Base-by-base conservation (phyloP, 2,113 vertebrate genomes). In the Antidorcas marsupialis region DNA sequence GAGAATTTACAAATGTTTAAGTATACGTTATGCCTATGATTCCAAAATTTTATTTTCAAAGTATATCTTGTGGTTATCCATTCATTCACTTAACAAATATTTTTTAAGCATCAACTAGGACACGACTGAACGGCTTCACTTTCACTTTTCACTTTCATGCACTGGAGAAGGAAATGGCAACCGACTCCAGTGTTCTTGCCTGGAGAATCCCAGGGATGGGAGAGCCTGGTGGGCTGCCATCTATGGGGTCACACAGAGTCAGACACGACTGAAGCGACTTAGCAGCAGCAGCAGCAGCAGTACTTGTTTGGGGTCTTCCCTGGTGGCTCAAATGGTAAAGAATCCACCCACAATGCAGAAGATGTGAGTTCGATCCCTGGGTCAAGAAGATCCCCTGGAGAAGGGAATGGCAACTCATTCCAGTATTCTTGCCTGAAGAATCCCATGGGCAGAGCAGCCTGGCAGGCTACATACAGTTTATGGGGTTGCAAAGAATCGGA, bases 81-180 rank as follows among this genome's bases (percentile, higher is more conserved):
- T 90, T 91, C 60, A 89, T 57, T 94, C 67, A 55, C 62, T 39
- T 97, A 92, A 92, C 17, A 91, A 87, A 64, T 74, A 64, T 84
- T 71, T 95, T 82, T 90, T 82, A 50, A 71, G 74, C 12, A 82
- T 21, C 30, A 82, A 57, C 25, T 30, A 74, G 27, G 60, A 62
- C 28, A 62, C 6, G 3, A 62, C 60, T 62, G 13, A 62, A 13
- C 1, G 13, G 33, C 60, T 62, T 33, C 28, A 15, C 60, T 62
- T 62, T 62, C 60, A 62, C 28, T 62, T 62, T 62, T 62, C 60
- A 62, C 28, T 33, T 16, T 62, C 14, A 7, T 33, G 14, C 60
- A 62, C 30, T 62, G 28, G 60, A 62, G 60, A 62, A 33, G 60
- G 60, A 33, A 62, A 33, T 62, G 60, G 60, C 28, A 62, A 33